Percentiles rank a stretch among this genome's conserved stretches.
phyloP scores from a whole-genome alignment of 2,888 invertebrate genomes.

The Apamea monoglypha region DNA sequence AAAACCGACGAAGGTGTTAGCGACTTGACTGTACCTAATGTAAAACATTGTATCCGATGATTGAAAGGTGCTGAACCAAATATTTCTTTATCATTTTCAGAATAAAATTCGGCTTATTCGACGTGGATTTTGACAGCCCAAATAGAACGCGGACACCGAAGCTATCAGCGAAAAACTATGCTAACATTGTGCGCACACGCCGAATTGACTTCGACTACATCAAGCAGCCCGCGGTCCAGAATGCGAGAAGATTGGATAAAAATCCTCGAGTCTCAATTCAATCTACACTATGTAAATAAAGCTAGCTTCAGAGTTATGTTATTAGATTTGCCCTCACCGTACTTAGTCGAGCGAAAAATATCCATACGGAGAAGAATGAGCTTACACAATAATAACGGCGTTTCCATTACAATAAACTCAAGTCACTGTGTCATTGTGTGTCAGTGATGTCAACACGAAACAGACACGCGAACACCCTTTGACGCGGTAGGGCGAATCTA shows the following conservation, averaged over 20 bases:
- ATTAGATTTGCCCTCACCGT: neutral
- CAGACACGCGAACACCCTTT: neutral
- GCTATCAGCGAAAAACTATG: constrained; percentile 83
- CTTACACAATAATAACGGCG: neutral
- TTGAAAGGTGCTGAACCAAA: neutral
- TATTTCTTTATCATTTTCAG: constrained; percentile 72
- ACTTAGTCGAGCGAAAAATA: neutral
- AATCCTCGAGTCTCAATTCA: neutral
- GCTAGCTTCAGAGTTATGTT: neutral
- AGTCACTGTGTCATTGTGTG: neutral
- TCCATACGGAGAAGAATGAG: neutral
- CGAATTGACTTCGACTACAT: constrained; percentile 82
- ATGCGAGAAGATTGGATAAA: neutral
- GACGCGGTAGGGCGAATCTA: neutral
- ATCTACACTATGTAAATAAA: neutral
- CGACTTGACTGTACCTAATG: neutral
- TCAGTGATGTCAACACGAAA: neutral
- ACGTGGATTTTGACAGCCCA: constrained; percentile 84
- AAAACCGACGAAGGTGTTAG: neutral
- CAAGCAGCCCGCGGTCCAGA: constrained; percentile 57
- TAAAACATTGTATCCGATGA: neutral
- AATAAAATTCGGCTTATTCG: constrained; percentile 86
- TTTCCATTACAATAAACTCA: neutral
- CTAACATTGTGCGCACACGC: constrained; percentile 81
- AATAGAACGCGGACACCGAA: constrained; percentile 84